phyloP scores from a whole-genome alignment of 2,113 vertebrate genomes.

The Mustelus asterias region DNA sequence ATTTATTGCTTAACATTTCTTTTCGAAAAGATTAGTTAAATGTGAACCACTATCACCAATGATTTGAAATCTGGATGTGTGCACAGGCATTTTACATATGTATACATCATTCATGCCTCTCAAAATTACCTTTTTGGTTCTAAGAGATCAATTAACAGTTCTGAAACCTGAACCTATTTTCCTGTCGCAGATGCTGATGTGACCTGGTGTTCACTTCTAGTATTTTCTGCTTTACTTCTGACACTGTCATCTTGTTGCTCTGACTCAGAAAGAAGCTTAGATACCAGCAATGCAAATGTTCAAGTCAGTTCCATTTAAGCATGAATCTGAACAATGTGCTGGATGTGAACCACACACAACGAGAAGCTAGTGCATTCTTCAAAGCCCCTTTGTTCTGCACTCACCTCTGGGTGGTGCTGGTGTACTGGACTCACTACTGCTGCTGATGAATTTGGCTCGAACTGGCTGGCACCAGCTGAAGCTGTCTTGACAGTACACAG shows the following conservation, averaged over 20 bases:
- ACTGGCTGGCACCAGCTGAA: conserved; percentile 52
- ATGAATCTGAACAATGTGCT: neutral
- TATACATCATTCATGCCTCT: neutral
- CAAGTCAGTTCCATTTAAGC: neutral
- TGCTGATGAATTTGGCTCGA: conserved; percentile 40
- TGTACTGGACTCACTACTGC: conserved; percentile 27
- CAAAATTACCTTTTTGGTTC: neutral
- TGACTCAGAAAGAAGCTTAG: neutral
- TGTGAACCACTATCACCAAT: neutral
- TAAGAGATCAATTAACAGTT: neutral
- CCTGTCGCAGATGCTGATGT: neutral
- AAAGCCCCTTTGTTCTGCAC: conserved; percentile 38
- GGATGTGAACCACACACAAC: neutral
- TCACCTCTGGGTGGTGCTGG: conserved; percentile 48
- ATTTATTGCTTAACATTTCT: neutral
- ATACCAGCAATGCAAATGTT: neutral
- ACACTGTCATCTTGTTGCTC: neutral
- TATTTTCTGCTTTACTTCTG: neutral
- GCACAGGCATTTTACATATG: neutral
- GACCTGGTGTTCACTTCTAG: neutral
- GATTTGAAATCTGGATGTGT: neutral
- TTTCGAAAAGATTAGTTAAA: neutral
- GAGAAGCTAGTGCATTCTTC: neutral
- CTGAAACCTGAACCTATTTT: neutral
- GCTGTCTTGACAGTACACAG: conserved; percentile 40